Evolutionary conservation across 2,888 invertebrate species (phyloP), one percentile per base, ranked within the genome.

Genomic region (Gari tellinella): DNA sequence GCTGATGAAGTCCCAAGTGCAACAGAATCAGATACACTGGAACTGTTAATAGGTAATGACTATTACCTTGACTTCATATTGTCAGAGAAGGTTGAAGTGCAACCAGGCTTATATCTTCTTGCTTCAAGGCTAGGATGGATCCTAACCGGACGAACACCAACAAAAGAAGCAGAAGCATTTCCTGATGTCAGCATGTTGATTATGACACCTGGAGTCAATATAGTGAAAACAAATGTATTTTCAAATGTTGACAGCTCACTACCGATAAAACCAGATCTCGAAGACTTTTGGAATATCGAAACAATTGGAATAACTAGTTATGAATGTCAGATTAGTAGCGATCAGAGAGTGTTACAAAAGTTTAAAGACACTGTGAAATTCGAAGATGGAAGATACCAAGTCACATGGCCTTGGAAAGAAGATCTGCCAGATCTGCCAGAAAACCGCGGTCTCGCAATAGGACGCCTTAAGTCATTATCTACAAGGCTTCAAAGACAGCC

Each of bases 201-300:
- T 10, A 41, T 65, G 14, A 56, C 56, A 12, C 15, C 43, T 57
- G 56, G 56, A 17, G 41, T 12, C 2, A 41, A 49, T 23, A 49
- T 62, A 1, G 4, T n/a, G 17, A 31, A 51, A 19, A 23, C 23
- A 2, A 23, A 48, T 19, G 25, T 49, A 7, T 40, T 48, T 38
- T 15, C 48, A 23, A 25, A 17, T 31, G 10, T 19, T 31, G 26
- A 17, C 25, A 45, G 25, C 56, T 49, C 10, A 7, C 5, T 31
- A 7, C 31, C 31, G 31, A 10, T 31, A 40, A 51, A 64, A 15
- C 56, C 56, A 25, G 64, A 64, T 15, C 49, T 55, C n/a, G 45
- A 55, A 41, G 61, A 63, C 17, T 64, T 64, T 56, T 64, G 64
- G 64, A 56, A 55, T 8, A 25, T 48, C 12, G 64, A 64, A 49